Percentiles rank a stretch among this genome's conserved stretches.
phyloP scores from a whole-genome alignment of 2,888 invertebrate genomes.

The Andrena praecox region DNA sequence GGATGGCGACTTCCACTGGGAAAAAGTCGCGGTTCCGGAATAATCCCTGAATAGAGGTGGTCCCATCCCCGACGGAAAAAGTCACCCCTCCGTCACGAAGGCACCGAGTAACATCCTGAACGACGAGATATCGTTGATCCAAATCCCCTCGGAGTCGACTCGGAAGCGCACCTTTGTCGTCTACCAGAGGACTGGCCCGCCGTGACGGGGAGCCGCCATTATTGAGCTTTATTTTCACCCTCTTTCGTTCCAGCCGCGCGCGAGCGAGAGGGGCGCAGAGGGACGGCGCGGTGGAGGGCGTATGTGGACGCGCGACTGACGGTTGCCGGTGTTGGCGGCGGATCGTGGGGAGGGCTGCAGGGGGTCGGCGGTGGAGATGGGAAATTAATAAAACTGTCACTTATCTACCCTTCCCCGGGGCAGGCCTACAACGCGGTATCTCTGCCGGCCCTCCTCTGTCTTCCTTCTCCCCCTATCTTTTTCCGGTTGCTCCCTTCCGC shows the following conservation, averaged over 20 bases:
- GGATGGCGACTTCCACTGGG: neutral
- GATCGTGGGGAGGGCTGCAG: constrained; percentile 64
- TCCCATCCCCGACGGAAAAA: constrained; percentile 6
- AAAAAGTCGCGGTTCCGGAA: constrained; percentile 14
- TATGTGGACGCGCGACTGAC: constrained; percentile 68
- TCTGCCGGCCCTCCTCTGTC: constrained; percentile 54
- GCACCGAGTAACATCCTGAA: constrained; percentile 35
- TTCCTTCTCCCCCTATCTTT: constrained; percentile 39
- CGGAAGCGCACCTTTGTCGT: constrained; percentile 31
- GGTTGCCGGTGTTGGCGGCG: constrained; percentile 62
- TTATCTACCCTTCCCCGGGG: constrained; percentile 85
- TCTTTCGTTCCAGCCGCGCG: constrained; percentile 45
- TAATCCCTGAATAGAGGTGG: neutral
- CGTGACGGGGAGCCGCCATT: constrained; percentile 73
- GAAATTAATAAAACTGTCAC: constrained; percentile 93
- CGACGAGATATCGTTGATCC: constrained; percentile 53
- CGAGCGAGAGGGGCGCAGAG: constrained; percentile 15
- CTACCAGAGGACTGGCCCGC: neutral
- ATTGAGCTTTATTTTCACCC: constrained; percentile 79
- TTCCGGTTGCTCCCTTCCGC: constrained; percentile 29
- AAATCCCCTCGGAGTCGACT: constrained; percentile 49
- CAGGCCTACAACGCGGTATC: constrained; percentile 67
- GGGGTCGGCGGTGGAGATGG: constrained; percentile 83
- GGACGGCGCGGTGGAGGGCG: constrained; percentile 23
- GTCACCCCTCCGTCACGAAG: constrained; percentile 26